Conservation (phyloP, 1,140 invertebrate species). For the Luehdorfia chinensis region DNA sequence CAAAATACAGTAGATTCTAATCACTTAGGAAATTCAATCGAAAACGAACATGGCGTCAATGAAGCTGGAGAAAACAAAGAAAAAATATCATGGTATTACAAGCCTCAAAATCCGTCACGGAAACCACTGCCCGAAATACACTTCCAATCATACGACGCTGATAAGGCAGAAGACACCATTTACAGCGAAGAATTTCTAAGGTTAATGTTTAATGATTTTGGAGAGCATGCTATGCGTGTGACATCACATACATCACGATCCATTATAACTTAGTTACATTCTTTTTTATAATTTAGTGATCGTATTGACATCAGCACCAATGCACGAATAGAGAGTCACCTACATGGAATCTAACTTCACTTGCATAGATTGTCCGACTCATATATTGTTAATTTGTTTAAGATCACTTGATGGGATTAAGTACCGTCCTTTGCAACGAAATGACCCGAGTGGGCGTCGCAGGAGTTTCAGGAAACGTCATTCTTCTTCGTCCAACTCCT, state of each 20-base stretch:
- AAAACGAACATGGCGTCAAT: slow-evolving; percentile 28
- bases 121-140: slow-evolving; percentile 67
- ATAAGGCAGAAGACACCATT: slow-evolving; percentile 38
- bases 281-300: slow-evolving; percentile 29
- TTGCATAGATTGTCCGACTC: slow-evolving; percentile 52
- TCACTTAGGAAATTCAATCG: slow-evolving; percentile 39
- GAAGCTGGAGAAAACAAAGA: slow-evolving; percentile 40
- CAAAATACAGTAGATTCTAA: slow-evolving; percentile 47
- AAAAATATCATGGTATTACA: slow-evolving; percentile 69
- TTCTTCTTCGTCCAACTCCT: slow-evolving; percentile 78
- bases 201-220: slow-evolving; percentile 63
- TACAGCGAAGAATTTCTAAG: slow-evolving; percentile 74
- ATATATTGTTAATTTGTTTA: slow-evolving; percentile 71
- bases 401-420: slow-evolving; percentile 80
- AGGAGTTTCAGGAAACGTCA: slow-evolving; percentile 78
- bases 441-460: slow-evolving; percentile 77
- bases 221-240: slow-evolving; percentile 33
- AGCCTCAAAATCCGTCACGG: slow-evolving; percentile 51
- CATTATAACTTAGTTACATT: slow-evolving; percentile 43
- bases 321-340: slow-evolving; percentile 42
- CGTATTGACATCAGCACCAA: slow-evolving; percentile 33
- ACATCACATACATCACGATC: slow-evolving; percentile 34
- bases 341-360: slow-evolving; percentile 33
- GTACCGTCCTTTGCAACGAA: slow-evolving; percentile 75
- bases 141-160: slow-evolving; percentile 70